Base-by-base conservation (phyloP, 2,113 vertebrate genomes). In the Peromyscus polionotus region DNA sequence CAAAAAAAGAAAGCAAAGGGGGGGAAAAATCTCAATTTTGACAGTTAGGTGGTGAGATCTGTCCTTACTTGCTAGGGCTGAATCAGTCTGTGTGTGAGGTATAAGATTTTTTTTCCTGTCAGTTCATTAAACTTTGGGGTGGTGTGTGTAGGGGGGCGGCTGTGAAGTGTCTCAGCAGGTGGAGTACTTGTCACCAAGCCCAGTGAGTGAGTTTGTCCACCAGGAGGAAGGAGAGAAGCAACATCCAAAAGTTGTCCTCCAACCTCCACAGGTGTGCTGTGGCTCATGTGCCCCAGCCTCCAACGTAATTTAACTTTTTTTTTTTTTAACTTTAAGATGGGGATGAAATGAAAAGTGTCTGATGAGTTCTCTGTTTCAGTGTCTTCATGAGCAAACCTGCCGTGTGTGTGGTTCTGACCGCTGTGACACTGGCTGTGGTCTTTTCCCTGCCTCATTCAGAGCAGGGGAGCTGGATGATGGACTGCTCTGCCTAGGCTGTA, bases 31-130 rank as follows among this genome's bases (percentile, higher is more conserved):
- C n/a, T 65, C 39, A 31, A 5, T 39, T 36, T 63, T 93, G 26
- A 48, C 57, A 76, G 12, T 86, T 84, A 65, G 22, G 77, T 83
- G 45, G 45, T 67, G 42, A 57, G 26, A 79, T 33, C 9, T 65
- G 87, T 94, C 84, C 48, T 28, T 88, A 36, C 48, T 88, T 80
- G 76, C 36, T 68, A 65, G n/a, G 39, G 70, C 28, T 80, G 42
- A 91, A 24, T 90, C 26, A 33, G 6, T 28, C 28, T 36, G 6
- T 89, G 84, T 36, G 6, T 89, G 84, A 67, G 63, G 59, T 83
- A n/a, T 87, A n/a, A 33, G n/a, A n/a, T 91, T 26, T 45, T 94
- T 73, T 88, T 87, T 72, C 20, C 36, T 88, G 26, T 95, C 4
- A 70, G 36, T 80, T 94, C 20, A 42, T 51, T 70, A 81, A 96